Conservation (phyloP, 2,797 vertebrate species). For the Takifugu rubripes region DNA sequence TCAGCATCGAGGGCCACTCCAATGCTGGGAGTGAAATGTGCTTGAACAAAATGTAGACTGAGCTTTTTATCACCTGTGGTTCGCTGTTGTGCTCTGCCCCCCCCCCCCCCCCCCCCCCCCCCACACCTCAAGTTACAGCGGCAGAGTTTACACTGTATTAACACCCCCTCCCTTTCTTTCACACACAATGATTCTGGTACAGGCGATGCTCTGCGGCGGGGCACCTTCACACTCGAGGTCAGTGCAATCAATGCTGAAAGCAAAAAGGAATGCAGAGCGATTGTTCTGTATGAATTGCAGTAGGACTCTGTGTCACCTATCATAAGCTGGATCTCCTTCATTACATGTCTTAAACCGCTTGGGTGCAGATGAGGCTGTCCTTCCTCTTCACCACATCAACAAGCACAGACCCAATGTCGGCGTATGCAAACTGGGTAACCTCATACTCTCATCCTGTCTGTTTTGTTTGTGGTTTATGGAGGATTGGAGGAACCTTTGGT, state of each 20-base stretch:
- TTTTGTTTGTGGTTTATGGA: slow-evolving; percentile 13
- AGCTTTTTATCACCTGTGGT: slow-evolving; percentile 72
- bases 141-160: slow-evolving; percentile 89
- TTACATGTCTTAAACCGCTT: slow-evolving; percentile 31
- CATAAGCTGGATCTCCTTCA: slow-evolving; percentile 32
- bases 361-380: slow-evolving; percentile 32
- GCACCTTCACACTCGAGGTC: slow-evolving; percentile 64
- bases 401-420: slow-evolving; percentile 56
- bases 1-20: slow-evolving; percentile 98
- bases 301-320: slow-evolving; percentile 34
- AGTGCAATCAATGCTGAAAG: slow-evolving; percentile 73
- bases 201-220: slow-evolving; percentile 76
- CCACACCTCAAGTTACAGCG: slow-evolving; percentile 87
- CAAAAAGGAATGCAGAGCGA: slow-evolving; percentile 63
- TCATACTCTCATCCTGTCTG: slow-evolving; percentile 11
- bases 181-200: slow-evolving; percentile 70
- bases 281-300: slow-evolving; percentile 54
- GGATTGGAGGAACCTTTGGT: too few relatives aligned
- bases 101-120: slow-evolving; percentile 59
- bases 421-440: not conserved
- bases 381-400: slow-evolving; percentile 26
- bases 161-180: slow-evolving; percentile 82
- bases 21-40: slow-evolving; percentile 86
- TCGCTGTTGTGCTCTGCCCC: slow-evolving; percentile 54
- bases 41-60: slow-evolving; percentile 60